Percentiles rank a stretch among this genome's conserved stretches.
Evolutionary conservation across 2,113 vertebrate genomes (phyloP).

Genomic region (Strix aluco): DNA sequence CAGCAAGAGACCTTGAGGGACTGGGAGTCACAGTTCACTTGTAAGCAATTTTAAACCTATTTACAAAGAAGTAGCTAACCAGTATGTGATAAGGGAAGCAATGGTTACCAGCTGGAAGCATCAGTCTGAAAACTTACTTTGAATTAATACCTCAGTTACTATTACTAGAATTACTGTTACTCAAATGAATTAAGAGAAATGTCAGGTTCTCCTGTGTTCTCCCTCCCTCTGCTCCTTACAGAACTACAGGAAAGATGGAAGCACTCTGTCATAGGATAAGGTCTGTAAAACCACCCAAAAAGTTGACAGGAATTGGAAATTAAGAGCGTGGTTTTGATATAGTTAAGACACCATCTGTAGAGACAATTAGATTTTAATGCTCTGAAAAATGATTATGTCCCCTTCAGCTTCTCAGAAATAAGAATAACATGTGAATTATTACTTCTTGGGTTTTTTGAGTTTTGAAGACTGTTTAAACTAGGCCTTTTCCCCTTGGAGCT

Average conservation of each 20-base stretch:
- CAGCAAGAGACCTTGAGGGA: slow-evolving; percentile 92
- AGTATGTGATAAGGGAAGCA: neutral
- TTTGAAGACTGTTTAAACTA: neutral
- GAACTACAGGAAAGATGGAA: neutral
- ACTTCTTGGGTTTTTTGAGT: neutral
- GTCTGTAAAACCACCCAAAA: neutral
- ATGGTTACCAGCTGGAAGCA: neutral
- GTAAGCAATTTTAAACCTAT: slow-evolving; percentile 76
- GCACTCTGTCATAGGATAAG: neutral
- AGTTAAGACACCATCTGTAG: neutral
- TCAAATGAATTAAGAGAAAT: neutral
- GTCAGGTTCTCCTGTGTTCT: neutral
- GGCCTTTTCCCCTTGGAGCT: neutral
- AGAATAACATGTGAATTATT: neutral
- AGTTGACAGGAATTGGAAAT: neutral
- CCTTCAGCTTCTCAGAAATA: neutral
- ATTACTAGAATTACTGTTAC: neutral
- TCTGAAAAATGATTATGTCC: neutral
- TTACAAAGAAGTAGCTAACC: slow-evolving; percentile 16
- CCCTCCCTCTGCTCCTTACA: neutral
- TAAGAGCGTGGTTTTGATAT: neutral
- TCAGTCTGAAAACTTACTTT: neutral
- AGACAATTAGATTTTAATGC: neutral
- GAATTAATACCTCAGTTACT: neutral
- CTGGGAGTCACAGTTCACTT: slow-evolving; percentile 95